Conservation (phyloP, 2,113 vertebrate species). For the Siniperca chuatsi region DNA sequence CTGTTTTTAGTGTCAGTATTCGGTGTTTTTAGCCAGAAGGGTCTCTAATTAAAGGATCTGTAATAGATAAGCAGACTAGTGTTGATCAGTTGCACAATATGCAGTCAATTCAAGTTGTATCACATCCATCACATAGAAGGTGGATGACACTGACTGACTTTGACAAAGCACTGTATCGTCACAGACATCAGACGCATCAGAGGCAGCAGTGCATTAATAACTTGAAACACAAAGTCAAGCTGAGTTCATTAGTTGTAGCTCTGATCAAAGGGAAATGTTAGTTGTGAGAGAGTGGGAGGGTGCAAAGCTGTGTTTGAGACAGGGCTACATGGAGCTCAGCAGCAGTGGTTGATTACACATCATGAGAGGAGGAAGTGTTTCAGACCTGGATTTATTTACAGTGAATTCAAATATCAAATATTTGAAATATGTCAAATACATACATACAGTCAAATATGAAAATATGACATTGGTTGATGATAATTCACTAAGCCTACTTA, state of each 20-base stretch:
- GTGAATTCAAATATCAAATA: background rate
- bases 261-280: conserved; percentile 31
- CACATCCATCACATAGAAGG: background rate
- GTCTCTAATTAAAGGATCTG: background rate
- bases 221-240: background rate
- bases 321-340: background rate
- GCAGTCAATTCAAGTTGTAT: conserved; percentile 19
- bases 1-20: background rate
- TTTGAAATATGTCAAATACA: too few species aligned
- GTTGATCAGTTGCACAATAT: background rate
- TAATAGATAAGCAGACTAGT: background rate
- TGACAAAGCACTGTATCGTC: background rate
- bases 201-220: background rate
- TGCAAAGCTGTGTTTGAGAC: background rate
- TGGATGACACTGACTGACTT: background rate
- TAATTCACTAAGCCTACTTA: background rate
- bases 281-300: conserved; percentile 26
- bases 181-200: background rate
- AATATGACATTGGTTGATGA: background rate
- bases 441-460: background rate
- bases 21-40: background rate
- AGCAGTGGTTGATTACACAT: background rate
- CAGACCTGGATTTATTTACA: background rate
- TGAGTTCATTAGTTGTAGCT: background rate
- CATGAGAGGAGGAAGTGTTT: background rate